Base-by-base conservation (phyloP, 1,140 invertebrate species). In the Aricia agestis region DNA sequence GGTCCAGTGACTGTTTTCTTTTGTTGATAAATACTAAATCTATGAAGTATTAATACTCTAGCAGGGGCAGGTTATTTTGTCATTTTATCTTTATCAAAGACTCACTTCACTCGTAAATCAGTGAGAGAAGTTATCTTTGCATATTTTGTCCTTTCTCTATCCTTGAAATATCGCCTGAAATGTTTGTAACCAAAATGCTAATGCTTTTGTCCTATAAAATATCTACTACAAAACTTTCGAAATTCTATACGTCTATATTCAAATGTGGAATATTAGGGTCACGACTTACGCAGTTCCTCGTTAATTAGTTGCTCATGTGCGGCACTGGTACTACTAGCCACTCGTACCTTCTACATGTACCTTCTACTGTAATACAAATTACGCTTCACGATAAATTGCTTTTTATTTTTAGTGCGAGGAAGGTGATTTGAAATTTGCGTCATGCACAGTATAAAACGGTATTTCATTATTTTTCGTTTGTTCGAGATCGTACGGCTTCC, bases 191-290 rank as follows among this genome's bases (percentile, higher is more conserved):
- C 36, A 52, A 52, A 52, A 11, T 52, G 11, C 13, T 52, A 11
- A 1, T 4, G 45, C 45, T 36, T 52, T 52, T 52, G 13, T 52
- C 13, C 45, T 52, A 2, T 52, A 52, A 13, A 11, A 52, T 13
- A n/a, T n/a, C n/a, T n/a, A 52, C 45, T 9, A 52, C 36, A 52
- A 52, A 52, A 9, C 11, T 5, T 13, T 36, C 36, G 5, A 6
- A 36, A 36, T 36, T 36, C 36, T 9, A 15, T 52, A 52, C 45
- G 45, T 52, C 45, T 13, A 52, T 52, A 52, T 52, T 52, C 45
- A 52, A 52, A 52, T 52, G 45, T 52, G 45, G 45, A 52, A 52
- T 52, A 52, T 52, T 52, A 52, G 45, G 45, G 45, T 52, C 45
- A 52, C n/a, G n/a, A n/a, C n/a, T n/a, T n/a, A n/a, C 13, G 45